Percentiles rank a stretch among this genome's conserved stretches.
phyloP scores from a whole-genome alignment of 2,113 vertebrate genomes.

The Carettochelys insculpta region DNA sequence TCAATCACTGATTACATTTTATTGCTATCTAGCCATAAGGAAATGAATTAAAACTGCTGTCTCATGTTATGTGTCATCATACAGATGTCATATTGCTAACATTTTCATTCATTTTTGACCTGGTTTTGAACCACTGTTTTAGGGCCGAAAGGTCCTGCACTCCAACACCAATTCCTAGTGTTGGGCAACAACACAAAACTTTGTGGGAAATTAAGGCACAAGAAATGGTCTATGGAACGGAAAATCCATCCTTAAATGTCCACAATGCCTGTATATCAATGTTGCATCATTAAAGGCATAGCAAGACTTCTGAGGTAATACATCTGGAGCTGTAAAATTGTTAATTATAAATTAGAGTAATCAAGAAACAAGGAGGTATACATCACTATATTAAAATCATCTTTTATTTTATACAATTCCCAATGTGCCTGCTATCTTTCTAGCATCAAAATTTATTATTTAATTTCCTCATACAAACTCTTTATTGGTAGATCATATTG shows the following conservation, averaged over 20 bases:
- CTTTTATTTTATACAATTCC: neutral
- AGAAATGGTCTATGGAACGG: neutral
- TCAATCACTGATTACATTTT: neutral
- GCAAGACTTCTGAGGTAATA: neutral
- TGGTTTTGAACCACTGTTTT: neutral
- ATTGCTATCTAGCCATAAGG: neutral
- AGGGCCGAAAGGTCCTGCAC: neutral
- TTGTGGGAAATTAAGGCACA: neutral
- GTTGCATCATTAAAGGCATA: neutral
- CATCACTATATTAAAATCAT: neutral
- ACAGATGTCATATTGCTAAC: neutral
- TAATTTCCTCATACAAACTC: neutral
- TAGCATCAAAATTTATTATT: neutral
- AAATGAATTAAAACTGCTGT: neutral
- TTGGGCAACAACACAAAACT: neutral
- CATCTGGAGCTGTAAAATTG: neutral
- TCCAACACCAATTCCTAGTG: neutral
- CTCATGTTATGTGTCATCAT: neutral
- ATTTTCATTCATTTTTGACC: neutral
- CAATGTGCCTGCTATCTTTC: neutral
- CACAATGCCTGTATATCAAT: neutral
- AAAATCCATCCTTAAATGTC: neutral
- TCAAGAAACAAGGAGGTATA: neutral
- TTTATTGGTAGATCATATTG: neutral
- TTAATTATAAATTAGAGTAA: neutral